Conservation (phyloP, 2,888 invertebrate genomes). For the Anoplius nigerrimus region DNA sequence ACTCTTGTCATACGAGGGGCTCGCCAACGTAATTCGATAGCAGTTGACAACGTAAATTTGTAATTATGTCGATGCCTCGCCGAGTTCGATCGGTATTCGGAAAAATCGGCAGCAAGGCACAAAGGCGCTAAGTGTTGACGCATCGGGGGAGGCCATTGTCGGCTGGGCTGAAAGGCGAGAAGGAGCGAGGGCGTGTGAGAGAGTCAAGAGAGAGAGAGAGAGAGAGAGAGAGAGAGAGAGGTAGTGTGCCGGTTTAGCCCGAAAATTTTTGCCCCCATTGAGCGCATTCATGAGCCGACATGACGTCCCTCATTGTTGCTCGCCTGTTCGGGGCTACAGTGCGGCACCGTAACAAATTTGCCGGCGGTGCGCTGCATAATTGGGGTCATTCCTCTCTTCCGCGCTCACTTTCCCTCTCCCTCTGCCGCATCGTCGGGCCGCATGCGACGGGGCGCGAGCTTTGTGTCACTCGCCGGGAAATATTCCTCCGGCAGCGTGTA, state of each 20-base stretch:
- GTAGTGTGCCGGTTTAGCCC: no score
- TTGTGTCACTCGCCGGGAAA: slow-evolving; percentile 39
- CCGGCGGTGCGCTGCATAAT: slow-evolving; percentile 52
- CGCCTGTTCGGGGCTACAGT: slow-evolving; percentile 39
- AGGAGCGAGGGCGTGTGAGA: slow-evolving; percentile 17
- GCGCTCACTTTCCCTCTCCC: slow-evolving; percentile 14
- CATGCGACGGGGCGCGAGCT: neutral
- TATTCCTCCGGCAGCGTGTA: slow-evolving; percentile 35
- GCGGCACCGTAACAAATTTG: slow-evolving; percentile 50
- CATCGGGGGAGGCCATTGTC: neutral
- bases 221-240: slow-evolving; percentile 1
- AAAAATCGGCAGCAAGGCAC: neutral
- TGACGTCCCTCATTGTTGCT: slow-evolving; percentile 35
- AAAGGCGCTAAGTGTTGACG: no score
- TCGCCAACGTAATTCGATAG: no score
- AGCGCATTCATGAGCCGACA: slow-evolving; percentile 29
- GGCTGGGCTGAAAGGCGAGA: neutral
- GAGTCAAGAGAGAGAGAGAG: no score
- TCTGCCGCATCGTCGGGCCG: neutral
- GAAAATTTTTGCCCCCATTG: slow-evolving; percentile 49
- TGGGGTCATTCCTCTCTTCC: slow-evolving; percentile 48
- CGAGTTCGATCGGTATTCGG: neutral
- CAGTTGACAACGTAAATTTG: no score
- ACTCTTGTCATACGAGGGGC: no score
- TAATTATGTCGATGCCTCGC: no score